Conservation (phyloP, 2,888 invertebrate genomes). For the Pollenia angustigena region DNA sequence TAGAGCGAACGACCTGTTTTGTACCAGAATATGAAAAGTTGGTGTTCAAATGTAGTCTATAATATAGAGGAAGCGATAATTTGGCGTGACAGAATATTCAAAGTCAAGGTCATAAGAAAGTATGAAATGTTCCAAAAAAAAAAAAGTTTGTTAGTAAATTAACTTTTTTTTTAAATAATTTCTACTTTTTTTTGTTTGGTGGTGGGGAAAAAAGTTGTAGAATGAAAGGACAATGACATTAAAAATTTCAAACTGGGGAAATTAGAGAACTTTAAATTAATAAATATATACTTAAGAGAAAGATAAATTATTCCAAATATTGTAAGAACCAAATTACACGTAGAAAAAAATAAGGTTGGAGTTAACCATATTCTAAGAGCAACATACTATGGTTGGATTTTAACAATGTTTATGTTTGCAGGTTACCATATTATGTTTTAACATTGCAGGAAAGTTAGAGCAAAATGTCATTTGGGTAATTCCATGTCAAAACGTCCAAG, state of each 20-base stretch:
- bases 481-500: no score
- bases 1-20: slow-evolving; percentile 58
- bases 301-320: not conserved
- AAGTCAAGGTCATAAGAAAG: slow-evolving; percentile 72
- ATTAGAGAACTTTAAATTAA: slow-evolving; percentile 11
- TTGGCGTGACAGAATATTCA: slow-evolving; percentile 73
- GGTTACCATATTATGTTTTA: no score
- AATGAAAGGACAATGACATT: slow-evolving; percentile 69
- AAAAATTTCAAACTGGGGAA: not conserved
- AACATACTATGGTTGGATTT: no score
- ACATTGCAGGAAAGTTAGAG: no score
- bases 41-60: slow-evolving; percentile 18
- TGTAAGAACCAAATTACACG: no score
- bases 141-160: slow-evolving; percentile 71
- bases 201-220: not conserved
- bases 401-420: no score
- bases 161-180: slow-evolving; percentile 58
- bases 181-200: slow-evolving; percentile 38
- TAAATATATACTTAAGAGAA: not conserved
- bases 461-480: no score
- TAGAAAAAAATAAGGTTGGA: no score
- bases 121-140: slow-evolving; percentile 55
- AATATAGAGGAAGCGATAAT: slow-evolving; percentile 65
- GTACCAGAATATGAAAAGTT: slow-evolving; percentile 57
- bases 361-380: no score